Percentiles rank a stretch among this genome's conserved stretches.
Evolutionary conservation across 2,888 invertebrate genomes (phyloP).

Genomic region (Chalcis sispes): DNA sequence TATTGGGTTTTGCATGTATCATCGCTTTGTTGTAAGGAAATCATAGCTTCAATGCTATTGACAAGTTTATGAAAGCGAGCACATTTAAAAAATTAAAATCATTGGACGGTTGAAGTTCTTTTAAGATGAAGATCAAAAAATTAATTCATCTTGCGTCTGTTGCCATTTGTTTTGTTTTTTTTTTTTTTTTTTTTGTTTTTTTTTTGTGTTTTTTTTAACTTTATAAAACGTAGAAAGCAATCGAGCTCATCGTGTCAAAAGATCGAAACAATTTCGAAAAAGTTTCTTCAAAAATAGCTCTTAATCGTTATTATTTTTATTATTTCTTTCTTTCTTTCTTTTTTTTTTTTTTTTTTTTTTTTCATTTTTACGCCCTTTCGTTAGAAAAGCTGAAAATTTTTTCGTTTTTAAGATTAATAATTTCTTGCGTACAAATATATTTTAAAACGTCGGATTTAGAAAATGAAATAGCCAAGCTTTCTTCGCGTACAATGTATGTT

Average conservation of each 20-base stretch:
- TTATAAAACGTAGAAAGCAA: conserved; percentile 49
- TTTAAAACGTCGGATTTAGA: conserved; percentile 49
- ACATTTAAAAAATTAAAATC: conserved; percentile 36
- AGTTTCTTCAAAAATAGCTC: conserved; percentile 52
- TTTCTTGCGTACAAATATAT: conserved; percentile 47
- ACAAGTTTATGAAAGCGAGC: conserved; percentile 34
- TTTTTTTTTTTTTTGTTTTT: too few species aligned
- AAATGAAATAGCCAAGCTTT: conserved; percentile 49
- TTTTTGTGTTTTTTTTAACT: too few species aligned
- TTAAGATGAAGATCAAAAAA: conserved; percentile 36
- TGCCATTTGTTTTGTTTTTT: conserved; percentile 26
- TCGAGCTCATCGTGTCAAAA: conserved; percentile 39
- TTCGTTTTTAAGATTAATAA: conserved; percentile 41
- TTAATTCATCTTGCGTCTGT: conserved; percentile 31
- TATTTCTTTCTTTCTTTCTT: conserved; percentile 39
- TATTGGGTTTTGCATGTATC: conserved; percentile 41
- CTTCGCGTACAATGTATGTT: too few species aligned
- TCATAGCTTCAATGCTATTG: conserved; percentile 26
- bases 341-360: conserved; percentile 42
- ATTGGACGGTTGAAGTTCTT: conserved; percentile 50
- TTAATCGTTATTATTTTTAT: conserved; percentile 48
- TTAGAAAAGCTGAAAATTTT: conserved; percentile 46
- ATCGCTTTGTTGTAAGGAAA: conserved; percentile 41
- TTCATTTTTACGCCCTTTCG: conserved; percentile 42
- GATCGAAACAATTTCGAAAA: conserved; percentile 50